Percentiles rank a stretch among this genome's conserved stretches.
phyloP scores from a whole-genome alignment of 2,113 vertebrate species.

The Myodes glareolus region DNA sequence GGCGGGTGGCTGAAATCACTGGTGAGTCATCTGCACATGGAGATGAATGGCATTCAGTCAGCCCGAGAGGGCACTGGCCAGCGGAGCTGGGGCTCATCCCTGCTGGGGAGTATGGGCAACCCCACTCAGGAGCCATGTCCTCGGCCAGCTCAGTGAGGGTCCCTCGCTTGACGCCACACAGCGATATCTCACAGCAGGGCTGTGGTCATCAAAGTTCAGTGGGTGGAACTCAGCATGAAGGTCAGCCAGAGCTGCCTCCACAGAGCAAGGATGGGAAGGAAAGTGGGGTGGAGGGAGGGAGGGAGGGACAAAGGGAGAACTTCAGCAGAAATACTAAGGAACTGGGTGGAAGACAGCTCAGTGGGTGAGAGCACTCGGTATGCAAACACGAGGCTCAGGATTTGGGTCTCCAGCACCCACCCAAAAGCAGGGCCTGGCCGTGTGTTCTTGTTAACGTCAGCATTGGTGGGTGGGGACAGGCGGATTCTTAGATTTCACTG shows the following conservation, averaged over 20 bases:
- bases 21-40: constrained; percentile 66
- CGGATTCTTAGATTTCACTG: not conserved
- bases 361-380: too few relatives aligned
- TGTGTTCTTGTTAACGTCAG: not conserved
- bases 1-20: constrained; percentile 72
- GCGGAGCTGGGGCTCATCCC: not conserved
- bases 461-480: not conserved
- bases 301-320: not conserved
- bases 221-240: not conserved
- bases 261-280: not conserved
- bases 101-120: not conserved
- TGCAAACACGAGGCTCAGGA: too few relatives aligned
- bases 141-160: rapidly evolving
- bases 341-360: not conserved
- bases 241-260: not conserved
- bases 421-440: not conserved
- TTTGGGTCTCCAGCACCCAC: not conserved
- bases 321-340: not conserved
- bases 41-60: not conserved
- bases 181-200: not conserved
- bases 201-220: too few relatives aligned
- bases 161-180: not conserved
- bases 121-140: too few relatives aligned
- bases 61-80: not conserved
- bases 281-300: rapidly evolving